A percentile compares a stretch with the other conserved stretches of the same genome.
Conservation (phyloP, 2,113 vertebrate species). For the Pithys albifrons region DNA sequence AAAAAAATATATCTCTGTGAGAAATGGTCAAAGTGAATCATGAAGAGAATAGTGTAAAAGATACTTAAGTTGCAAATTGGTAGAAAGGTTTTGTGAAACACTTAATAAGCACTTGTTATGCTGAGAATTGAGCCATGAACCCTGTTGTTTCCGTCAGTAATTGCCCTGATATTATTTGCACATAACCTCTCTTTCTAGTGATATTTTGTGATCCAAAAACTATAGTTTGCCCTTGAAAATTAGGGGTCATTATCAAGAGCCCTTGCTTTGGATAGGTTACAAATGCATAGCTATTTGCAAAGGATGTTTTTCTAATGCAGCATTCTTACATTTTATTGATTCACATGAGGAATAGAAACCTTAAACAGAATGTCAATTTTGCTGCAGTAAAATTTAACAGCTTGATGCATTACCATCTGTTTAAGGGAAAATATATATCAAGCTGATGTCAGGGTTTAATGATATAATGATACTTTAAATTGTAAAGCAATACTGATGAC, state of each 20-base stretch:
- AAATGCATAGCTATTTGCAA: background rate
- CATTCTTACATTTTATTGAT: background rate
- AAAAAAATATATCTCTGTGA: background rate
- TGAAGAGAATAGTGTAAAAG: background rate
- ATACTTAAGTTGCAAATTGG: background rate
- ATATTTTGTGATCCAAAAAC: background rate
- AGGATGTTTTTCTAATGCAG: background rate
- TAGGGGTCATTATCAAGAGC: background rate
- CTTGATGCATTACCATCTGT: constrained; percentile 4
- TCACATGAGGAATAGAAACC: background rate
- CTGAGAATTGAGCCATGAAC: background rate
- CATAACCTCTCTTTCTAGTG: background rate
- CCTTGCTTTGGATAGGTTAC: background rate
- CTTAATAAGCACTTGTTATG: background rate
- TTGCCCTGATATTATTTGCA: background rate
- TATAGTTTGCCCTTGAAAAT: background rate
- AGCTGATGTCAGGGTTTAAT: background rate
- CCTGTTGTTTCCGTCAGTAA: background rate
- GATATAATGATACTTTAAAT: background rate
- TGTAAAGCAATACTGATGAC: background rate
- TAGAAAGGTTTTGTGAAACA: background rate
- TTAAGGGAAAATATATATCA: background rate
- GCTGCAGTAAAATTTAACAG: constrained; percentile 26
- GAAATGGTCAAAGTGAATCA: background rate
- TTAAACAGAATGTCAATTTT: background rate